These are phyloP conservation scores for Thomomys bottae DNA, from an alignment of 2,113 vertebrate genomes.

Conservation along the genomic window DNA sequence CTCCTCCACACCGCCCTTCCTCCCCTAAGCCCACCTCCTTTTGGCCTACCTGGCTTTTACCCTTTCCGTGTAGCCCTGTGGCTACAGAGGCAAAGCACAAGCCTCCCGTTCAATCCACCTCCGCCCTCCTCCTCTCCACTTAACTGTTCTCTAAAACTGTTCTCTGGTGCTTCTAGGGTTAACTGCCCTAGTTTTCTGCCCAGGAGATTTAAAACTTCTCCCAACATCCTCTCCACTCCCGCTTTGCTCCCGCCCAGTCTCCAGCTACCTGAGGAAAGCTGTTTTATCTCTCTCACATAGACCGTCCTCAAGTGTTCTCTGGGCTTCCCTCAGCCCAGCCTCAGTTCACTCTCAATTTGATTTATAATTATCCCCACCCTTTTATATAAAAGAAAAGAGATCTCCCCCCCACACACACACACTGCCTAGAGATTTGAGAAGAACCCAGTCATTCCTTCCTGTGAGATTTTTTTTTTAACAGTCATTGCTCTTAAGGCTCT, in stretches of 20 bases:
- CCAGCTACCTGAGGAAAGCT: slow-evolving; percentile 52
- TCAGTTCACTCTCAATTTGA: slow-evolving; percentile 55
- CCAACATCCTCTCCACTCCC: not conserved
- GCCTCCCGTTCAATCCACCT: slow-evolving; percentile 34
- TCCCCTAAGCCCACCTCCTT: not conserved
- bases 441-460: slow-evolving; percentile 24
- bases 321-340: slow-evolving; percentile 38
- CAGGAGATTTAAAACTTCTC: slow-evolving; percentile 73
- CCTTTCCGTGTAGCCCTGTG: slow-evolving; percentile 45
- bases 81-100: slow-evolving; percentile 76
- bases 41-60: slow-evolving; percentile 30
- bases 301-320: slow-evolving; percentile 32
- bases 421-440: slow-evolving; percentile 57
- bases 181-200: slow-evolving; percentile 68
- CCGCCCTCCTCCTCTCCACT: not conserved
- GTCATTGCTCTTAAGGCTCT: slow-evolving; percentile 39
- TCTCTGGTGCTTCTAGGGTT: slow-evolving; percentile 77
- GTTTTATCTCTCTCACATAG: slow-evolving; percentile 3
- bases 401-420: not conserved
- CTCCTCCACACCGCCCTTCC: not conserved
- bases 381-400: slow-evolving; percentile 55
- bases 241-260: not conserved
- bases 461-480: not conserved
- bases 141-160: slow-evolving; percentile 59
- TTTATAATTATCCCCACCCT: slow-evolving; percentile 14